phyloP scores from a whole-genome alignment of 2,113 vertebrate species.

The Microcebus ravelobensis region DNA sequence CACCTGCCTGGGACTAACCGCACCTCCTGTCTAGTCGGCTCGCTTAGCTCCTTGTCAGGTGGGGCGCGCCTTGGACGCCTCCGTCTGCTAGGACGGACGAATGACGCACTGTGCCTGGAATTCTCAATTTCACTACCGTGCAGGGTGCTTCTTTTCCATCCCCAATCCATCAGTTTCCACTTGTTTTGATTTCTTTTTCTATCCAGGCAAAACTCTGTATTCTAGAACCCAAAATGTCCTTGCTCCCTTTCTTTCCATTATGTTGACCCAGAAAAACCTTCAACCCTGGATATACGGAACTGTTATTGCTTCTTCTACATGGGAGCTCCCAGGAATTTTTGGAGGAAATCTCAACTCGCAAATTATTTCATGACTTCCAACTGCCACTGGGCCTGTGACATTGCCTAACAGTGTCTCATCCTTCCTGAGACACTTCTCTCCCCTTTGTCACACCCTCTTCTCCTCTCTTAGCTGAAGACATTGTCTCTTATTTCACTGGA shows the following conservation, averaged over 20 bases:
- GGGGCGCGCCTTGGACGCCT: background rate
- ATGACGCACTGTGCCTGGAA: background rate
- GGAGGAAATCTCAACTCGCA: background rate
- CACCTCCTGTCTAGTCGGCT: background rate
- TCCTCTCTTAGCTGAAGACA: background rate
- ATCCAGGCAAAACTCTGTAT: background rate
- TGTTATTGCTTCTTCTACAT: background rate
- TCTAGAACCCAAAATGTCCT: background rate
- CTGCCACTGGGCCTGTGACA: background rate
- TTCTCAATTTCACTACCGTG: background rate
- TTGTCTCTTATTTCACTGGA: background rate
- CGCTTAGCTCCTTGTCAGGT: background rate
- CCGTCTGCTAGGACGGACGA: background rate
- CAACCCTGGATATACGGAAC: background rate
- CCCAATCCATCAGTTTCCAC: background rate
- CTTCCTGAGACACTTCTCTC: background rate
- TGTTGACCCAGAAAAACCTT: background rate
- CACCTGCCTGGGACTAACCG: background rate
- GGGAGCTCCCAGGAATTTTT: background rate
- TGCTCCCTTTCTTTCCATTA: background rate
- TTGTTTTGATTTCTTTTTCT: background rate
- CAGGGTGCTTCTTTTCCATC: background rate
- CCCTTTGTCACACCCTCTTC: background rate
- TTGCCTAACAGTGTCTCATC: accelerated
- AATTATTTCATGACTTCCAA: background rate